Conservation (phyloP, 2,797 vertebrate species). For the Eptatretus atami region DNA sequence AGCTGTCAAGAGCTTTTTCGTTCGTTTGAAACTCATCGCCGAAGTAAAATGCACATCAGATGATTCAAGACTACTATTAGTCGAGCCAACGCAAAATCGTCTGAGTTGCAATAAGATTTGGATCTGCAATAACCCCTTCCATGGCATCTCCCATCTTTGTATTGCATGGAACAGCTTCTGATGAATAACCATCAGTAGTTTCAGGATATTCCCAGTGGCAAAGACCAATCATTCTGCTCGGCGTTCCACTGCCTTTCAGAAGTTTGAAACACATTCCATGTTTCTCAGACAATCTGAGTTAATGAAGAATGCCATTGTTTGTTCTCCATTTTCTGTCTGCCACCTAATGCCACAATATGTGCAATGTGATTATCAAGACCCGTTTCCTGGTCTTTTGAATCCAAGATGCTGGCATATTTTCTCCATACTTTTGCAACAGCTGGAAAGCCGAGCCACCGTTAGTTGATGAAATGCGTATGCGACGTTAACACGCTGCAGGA, state of each 20-base stretch:
- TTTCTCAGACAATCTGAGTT: slow-evolving; percentile 28
- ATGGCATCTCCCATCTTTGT: too few relatives aligned
- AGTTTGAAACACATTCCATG: slow-evolving; percentile 30
- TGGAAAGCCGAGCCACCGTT: slow-evolving; percentile 32
- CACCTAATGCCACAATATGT: slow-evolving; percentile 35
- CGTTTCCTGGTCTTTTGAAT: slow-evolving; percentile 35
- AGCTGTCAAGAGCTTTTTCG: too few relatives aligned
- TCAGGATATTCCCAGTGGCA: background rate
- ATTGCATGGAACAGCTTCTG: background rate
- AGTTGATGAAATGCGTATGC: slow-evolving; percentile 54
- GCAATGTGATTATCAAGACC: slow-evolving; percentile 82
- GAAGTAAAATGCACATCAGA: too few relatives aligned
- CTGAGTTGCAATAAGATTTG: too few relatives aligned
- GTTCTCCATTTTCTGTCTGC: slow-evolving; percentile 43
- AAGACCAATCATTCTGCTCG: slow-evolving; percentile 11
- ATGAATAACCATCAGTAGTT: background rate
- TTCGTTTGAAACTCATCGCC: too few relatives aligned
- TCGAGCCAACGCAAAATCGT: too few relatives aligned
- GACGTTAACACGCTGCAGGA: slow-evolving; percentile 59
- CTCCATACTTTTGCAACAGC: slow-evolving; percentile 41
- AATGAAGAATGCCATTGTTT: slow-evolving; percentile 60
- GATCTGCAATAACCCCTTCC: too few relatives aligned
- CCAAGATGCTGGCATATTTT: slow-evolving; percentile 45
- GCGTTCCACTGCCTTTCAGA: slow-evolving; percentile 17
- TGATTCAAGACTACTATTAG: too few relatives aligned